phyloP scores from a whole-genome alignment of 2,113 vertebrate species.

The Pampusana beccarii region DNA sequence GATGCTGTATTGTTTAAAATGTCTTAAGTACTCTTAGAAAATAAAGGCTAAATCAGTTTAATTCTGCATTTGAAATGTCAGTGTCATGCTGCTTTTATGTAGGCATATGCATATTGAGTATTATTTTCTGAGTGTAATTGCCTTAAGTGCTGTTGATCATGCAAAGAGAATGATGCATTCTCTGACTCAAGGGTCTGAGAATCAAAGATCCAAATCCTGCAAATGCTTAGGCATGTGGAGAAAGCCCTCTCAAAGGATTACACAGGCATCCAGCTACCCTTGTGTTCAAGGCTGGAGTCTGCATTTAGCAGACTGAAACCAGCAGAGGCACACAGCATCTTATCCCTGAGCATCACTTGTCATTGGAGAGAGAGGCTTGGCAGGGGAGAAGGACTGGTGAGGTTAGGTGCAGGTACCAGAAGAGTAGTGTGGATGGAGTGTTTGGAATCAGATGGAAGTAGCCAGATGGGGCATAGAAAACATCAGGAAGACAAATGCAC shows the following conservation, averaged over 20 bases:
- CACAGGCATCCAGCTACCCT: neutral
- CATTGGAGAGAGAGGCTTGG: neutral
- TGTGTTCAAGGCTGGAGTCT: neutral
- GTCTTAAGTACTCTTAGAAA: constrained; percentile 32
- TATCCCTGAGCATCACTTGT: neutral
- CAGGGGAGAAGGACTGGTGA: neutral
- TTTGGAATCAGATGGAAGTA: neutral
- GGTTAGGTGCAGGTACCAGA: neutral
- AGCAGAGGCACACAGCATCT: neutral
- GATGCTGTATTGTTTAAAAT: constrained; percentile 34
- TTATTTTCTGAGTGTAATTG: constrained; percentile 43
- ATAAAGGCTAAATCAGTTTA: constrained; percentile 42
- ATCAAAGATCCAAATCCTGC: neutral
- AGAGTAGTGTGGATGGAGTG: neutral
- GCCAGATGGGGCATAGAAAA: neutral
- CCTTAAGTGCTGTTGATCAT: constrained; percentile 2
- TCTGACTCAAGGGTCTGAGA: constrained; percentile 32
- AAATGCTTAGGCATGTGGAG: neutral
- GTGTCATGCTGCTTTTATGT: constrained; percentile 47
- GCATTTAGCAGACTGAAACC: neutral
- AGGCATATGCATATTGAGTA: constrained; percentile 10
- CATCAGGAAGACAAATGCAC: neutral
- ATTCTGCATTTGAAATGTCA: constrained; percentile 44
- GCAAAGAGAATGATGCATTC: constrained; percentile 21
- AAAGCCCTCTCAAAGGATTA: neutral